Evolutionary conservation across 2,888 invertebrate species (phyloP).

Genomic region (Linnaemya tessellans): DNA sequence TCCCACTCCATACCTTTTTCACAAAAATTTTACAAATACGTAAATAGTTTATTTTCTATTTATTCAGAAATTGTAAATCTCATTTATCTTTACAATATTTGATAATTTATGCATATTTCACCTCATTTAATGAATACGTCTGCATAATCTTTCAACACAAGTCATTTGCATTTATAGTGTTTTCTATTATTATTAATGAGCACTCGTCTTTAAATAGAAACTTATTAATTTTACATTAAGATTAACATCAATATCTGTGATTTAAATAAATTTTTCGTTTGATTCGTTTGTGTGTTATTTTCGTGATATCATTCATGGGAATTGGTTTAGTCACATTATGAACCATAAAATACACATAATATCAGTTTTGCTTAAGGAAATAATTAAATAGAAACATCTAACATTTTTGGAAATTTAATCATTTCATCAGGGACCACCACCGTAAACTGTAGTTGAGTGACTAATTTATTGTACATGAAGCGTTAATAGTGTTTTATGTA

Average conservation of each 20-base stretch:
- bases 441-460: background rate
- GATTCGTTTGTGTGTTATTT: slow-evolving; percentile 12
- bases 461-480: slow-evolving; percentile 18
- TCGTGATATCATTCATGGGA: background rate
- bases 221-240: slow-evolving; percentile 20
- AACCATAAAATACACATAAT: slow-evolving; percentile 28
- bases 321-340: background rate
- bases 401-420: slow-evolving; percentile 32
- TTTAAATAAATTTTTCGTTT: background rate
- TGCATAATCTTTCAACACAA: slow-evolving; percentile 41
- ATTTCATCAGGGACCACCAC: slow-evolving; percentile 5
- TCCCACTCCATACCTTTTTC: too few species aligned
- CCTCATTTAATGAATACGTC: slow-evolving; percentile 21
- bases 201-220: background rate
- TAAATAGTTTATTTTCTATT: background rate
- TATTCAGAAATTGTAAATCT: background rate
- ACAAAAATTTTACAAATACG: background rate
- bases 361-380: background rate
- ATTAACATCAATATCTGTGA: slow-evolving; percentile 24
- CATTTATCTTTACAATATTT: slow-evolving; percentile 3
- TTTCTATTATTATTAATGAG: background rate
- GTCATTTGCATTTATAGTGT: slow-evolving; percentile 20
- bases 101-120: slow-evolving; percentile 13
- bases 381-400: background rate
- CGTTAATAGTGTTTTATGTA: slow-evolving; percentile 7